These are phyloP conservation scores for Brachionus sp. DNA, from an alignment of 1,140 invertebrate genomes.

Conservation along the genomic window DNA sequence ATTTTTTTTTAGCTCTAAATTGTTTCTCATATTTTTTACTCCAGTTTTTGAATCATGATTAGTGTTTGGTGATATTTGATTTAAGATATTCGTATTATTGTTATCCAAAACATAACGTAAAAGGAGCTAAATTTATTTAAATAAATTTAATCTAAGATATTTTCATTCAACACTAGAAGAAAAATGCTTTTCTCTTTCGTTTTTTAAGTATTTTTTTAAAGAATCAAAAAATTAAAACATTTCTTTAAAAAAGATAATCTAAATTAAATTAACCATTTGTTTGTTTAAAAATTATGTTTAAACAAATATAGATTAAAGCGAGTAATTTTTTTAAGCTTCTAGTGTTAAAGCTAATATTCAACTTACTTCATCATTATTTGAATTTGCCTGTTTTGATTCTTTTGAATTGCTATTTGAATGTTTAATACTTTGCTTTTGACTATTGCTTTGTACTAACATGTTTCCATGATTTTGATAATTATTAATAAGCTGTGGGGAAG, in stretches of 20 bases:
- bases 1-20: slow-evolving; percentile 7
- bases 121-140: neutral
- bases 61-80: neutral
- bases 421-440: neutral
- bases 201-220: too few species aligned
- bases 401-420: neutral
- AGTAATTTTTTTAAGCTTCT: too few species aligned
- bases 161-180: too few species aligned
- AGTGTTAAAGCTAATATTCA: neutral
- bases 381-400: neutral
- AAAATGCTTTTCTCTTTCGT: too few species aligned
- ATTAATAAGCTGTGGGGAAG: neutral
- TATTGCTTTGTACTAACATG: neutral
- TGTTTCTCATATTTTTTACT: neutral
- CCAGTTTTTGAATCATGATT: neutral
- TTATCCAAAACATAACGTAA: slow-evolving; percentile 8
- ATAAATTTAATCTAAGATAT: neutral
- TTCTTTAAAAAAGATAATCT: neutral
- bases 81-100: neutral
- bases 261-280: neutral
- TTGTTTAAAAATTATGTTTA: too few species aligned
- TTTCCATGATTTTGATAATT: slow-evolving; percentile 8
- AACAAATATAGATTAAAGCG: too few species aligned
- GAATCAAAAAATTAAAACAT: neutral
- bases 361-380: slow-evolving; percentile 11